phyloP scores from a whole-genome alignment of 2,888 invertebrate species.

The Ashinkailepas kermadecensis region DNA sequence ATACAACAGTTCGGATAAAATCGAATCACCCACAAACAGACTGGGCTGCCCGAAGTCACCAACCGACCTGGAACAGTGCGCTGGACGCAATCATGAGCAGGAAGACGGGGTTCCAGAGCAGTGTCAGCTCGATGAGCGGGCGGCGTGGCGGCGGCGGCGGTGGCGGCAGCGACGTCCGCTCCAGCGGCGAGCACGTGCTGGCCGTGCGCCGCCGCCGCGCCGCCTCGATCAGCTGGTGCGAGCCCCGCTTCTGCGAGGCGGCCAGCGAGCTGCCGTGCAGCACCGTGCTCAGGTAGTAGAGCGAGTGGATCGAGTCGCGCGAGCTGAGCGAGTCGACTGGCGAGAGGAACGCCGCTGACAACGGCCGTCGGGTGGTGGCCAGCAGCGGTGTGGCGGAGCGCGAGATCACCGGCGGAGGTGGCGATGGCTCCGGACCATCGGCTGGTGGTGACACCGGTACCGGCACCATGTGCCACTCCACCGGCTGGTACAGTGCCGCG shows the following conservation, averaged over 20 bases:
- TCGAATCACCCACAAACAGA: no score
- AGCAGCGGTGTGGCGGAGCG: background rate
- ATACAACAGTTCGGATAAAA: no score
- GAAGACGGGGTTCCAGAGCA: slow-evolving; percentile 49
- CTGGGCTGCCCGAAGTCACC: no score
- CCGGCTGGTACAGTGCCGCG: slow-evolving; percentile 64
- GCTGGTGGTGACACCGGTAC: background rate
- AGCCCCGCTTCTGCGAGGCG: slow-evolving; percentile 55
- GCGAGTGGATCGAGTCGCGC: slow-evolving; percentile 72
- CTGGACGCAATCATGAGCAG: slow-evolving; percentile 47
- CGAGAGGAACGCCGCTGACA: background rate
- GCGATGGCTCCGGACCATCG: background rate
- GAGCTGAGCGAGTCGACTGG: slow-evolving; percentile 45
- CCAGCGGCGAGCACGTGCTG: background rate
- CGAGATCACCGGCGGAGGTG: background rate
- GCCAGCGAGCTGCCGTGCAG: slow-evolving; percentile 77
- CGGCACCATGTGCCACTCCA: slow-evolving; percentile 60
- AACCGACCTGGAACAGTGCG: slow-evolving; percentile 29
- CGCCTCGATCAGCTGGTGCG: slow-evolving; percentile 12
- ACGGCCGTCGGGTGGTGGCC: background rate
- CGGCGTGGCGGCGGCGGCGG: background rate
- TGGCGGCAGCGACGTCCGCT: background rate
- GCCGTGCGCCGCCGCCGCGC: background rate
- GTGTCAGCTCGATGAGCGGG: slow-evolving; percentile 11
- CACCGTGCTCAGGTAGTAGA: slow-evolving; percentile 75